phyloP scores from a whole-genome alignment of 2,888 invertebrate species.

The Dilophus febrilis region DNA sequence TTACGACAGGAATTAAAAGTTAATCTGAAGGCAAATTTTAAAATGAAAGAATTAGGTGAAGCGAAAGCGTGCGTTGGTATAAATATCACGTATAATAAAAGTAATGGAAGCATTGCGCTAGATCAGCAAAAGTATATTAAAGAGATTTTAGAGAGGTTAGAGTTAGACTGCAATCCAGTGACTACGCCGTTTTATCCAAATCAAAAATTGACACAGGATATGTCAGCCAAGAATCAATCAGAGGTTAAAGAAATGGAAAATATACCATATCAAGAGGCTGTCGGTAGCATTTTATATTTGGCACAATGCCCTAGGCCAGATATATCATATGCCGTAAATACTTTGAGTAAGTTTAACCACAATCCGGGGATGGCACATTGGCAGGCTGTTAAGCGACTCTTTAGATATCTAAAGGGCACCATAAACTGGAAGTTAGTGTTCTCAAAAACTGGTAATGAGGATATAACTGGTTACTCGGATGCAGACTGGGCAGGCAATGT shows the following conservation, averaged over 20 bases:
- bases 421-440: constrained; percentile 8
- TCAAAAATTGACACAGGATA: constrained; percentile 6
- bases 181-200: constrained; percentile 8
- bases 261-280: constrained; percentile 9
- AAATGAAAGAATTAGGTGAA: constrained; percentile 5
- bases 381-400: constrained; percentile 13
- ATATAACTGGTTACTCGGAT: constrained; percentile 13
- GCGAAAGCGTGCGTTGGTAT: neutral
- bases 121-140: constrained; percentile 6
- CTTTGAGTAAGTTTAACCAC: constrained; percentile 8
- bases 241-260: constrained; percentile 7
- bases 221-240: constrained; percentile 7
- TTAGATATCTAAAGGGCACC: constrained; percentile 15
- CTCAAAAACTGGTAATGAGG: constrained; percentile 8
- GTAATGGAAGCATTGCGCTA: constrained; percentile 4
- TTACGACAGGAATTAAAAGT: neutral
- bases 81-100: neutral
- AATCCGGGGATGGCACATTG: constrained; percentile 11
- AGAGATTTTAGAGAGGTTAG: constrained; percentile 5
- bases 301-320: constrained; percentile 11
- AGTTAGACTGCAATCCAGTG: constrained; percentile 9
- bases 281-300: too few species aligned
- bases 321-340: constrained; percentile 8
- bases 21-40: neutral
- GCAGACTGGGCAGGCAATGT: constrained; percentile 14